These are phyloP conservation scores for Aproaerema taeniolella DNA, from an alignment of 2,888 invertebrate species.

Conservation along the genomic window DNA sequence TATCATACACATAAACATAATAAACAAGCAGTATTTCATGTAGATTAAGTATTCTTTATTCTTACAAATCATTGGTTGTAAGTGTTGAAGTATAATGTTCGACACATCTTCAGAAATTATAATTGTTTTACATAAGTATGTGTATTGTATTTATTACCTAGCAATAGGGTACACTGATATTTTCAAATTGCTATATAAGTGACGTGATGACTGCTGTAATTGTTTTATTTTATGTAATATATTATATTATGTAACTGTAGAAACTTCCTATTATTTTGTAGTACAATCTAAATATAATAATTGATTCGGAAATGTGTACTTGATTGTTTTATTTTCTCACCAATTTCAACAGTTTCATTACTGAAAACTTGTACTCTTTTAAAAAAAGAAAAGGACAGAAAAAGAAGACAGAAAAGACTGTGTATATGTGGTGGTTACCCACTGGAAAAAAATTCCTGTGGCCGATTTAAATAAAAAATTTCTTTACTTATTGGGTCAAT, in stretches of 20 bases:
- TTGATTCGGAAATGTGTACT: slow-evolving; percentile 59
- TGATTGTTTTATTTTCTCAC: slow-evolving; percentile 1
- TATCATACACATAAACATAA: slow-evolving; percentile 53
- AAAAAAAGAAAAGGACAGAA: no score
- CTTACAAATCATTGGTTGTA: slow-evolving; percentile 20
- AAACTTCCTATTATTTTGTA: slow-evolving; percentile 78
- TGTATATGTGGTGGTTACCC: no score
- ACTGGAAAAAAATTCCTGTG: no score
- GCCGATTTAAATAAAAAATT: no score
- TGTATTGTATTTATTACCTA: slow-evolving; percentile 21
- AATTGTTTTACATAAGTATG: slow-evolving; percentile 19
- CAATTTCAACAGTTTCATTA: no score
- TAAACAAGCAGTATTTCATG: slow-evolving; percentile 69
- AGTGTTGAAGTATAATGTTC: slow-evolving; percentile 29
- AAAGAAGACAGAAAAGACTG: no score
- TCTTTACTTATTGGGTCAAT: no score
- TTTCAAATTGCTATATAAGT: slow-evolving; percentile 43
- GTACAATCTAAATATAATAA: slow-evolving; percentile 76
- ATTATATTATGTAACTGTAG: slow-evolving; percentile 73
- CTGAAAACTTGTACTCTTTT: no score
- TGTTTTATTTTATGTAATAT: slow-evolving; percentile 73
- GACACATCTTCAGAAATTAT: slow-evolving; percentile 13
- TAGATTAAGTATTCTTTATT: slow-evolving; percentile 40
- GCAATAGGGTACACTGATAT: slow-evolving; percentile 38
- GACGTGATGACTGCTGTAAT: slow-evolving; percentile 56